phyloP scores from a whole-genome alignment of 2,113 vertebrate species.

The Pituophis catenifer region DNA sequence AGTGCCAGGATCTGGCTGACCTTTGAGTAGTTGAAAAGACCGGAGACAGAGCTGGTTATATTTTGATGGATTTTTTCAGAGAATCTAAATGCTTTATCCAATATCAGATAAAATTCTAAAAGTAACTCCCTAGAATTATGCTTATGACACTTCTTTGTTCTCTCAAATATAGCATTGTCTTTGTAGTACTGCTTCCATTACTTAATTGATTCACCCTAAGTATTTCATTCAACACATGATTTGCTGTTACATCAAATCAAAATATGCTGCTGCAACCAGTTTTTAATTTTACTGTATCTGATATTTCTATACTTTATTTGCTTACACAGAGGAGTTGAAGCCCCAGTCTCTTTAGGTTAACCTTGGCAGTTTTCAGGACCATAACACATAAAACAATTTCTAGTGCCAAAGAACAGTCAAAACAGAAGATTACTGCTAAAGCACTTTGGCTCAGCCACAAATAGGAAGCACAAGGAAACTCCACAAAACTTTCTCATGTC shows the following conservation, averaged over 20 bases:
- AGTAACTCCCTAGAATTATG: neutral
- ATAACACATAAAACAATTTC: neutral
- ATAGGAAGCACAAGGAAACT: constrained; percentile 2
- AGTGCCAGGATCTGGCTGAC: neutral
- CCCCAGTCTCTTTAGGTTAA: neutral
- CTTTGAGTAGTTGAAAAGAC: neutral
- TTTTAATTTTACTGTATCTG: neutral
- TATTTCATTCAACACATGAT: neutral
- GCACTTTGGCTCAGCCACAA: constrained; percentile 2
- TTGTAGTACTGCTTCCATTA: neutral
- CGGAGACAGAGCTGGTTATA: neutral
- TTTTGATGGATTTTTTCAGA: neutral
- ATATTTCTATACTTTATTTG: neutral
- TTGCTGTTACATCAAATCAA: neutral
- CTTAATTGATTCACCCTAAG: neutral
- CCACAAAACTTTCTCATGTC: neutral
- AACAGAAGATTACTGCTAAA: neutral
- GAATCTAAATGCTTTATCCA: neutral
- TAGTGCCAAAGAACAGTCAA: neutral
- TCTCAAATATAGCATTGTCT: neutral
- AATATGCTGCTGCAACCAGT: neutral
- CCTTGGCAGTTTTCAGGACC: neutral
- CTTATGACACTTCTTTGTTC: neutral
- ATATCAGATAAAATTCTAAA: neutral
- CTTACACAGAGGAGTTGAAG: neutral